Evolutionary conservation across 2,888 invertebrate genomes (phyloP).

Genomic region (Piscicola geometra): DNA sequence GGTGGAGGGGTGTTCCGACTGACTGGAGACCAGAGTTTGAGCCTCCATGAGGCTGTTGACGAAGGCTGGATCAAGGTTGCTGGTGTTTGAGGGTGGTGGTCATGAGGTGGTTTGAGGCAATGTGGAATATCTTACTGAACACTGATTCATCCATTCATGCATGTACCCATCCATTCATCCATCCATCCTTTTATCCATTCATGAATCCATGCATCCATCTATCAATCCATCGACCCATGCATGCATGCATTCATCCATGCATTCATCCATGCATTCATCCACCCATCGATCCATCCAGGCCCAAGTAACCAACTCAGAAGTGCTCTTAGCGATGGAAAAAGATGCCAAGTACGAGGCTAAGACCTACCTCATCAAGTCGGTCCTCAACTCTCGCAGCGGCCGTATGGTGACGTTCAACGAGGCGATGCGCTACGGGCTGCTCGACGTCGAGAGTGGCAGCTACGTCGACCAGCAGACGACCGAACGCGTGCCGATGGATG

Average conservation of each 20-base stretch:
- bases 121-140: too few relatives aligned
- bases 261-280: too few relatives aligned
- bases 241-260: too few relatives aligned
- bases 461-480: constrained; percentile 5
- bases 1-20: constrained; percentile 3
- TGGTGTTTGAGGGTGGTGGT: neutral
- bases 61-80: constrained; percentile 28
- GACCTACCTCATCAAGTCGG: constrained; percentile 18
- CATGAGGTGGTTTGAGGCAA: neutral
- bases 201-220: too few relatives aligned
- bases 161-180: too few relatives aligned
- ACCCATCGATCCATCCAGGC: neutral
- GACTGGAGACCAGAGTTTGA: neutral
- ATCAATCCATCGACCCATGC: too few relatives aligned
- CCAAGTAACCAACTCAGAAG: neutral
- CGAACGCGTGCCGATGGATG: constrained; percentile 14
- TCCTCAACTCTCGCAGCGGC: neutral
- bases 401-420: constrained; percentile 13
- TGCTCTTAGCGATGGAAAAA: neutral
- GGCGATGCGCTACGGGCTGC: constrained; percentile 1
- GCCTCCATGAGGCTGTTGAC: constrained; percentile 27
- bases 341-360: constrained; percentile 21
- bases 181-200: too few relatives aligned
- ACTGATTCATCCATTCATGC: too few relatives aligned
- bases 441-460: constrained; percentile 29